phyloP scores from a whole-genome alignment of 1,140 invertebrate species.

The Dendrolimus punctatus region DNA sequence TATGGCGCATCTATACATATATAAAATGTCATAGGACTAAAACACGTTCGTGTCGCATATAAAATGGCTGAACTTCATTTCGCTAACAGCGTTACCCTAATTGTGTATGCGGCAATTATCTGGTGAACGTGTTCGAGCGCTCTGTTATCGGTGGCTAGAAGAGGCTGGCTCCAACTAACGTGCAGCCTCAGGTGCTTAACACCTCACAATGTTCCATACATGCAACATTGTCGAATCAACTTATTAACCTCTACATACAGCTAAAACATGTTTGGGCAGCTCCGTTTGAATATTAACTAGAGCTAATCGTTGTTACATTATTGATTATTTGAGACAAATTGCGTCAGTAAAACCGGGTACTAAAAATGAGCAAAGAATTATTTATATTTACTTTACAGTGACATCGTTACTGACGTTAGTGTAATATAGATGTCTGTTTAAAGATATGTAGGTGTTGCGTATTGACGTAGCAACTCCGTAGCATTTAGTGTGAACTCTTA shows the following conservation, averaged over 20 bases:
- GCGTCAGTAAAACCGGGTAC: too few species aligned
- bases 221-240: neutral
- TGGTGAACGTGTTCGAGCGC: slow-evolving; percentile 32
- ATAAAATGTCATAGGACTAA: too few species aligned
- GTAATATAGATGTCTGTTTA: neutral
- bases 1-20: too few species aligned
- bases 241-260: neutral
- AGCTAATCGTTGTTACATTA: too few species aligned
- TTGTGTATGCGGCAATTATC: slow-evolving; percentile 53
- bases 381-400: neutral
- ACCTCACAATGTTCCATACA: slow-evolving; percentile 3
- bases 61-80: slow-evolving; percentile 43
- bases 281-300: too few species aligned
- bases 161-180: slow-evolving; percentile 33
- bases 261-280: neutral
- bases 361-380: neutral
- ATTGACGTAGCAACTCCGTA: slow-evolving; percentile 10
- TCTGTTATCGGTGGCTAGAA: slow-evolving; percentile 36
- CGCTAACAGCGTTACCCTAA: slow-evolving; percentile 46
- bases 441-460: slow-evolving; percentile 3
- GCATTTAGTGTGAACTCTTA: slow-evolving; percentile 1
- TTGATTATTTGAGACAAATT: too few species aligned
- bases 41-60: slow-evolving; percentile 23
- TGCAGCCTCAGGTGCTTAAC: slow-evolving; percentile 41
- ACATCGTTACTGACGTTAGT: neutral